Percentiles rank a stretch among this genome's conserved stretches.
phyloP scores from a whole-genome alignment of 1,140 invertebrate species.

The Eufriesea mexicana region DNA sequence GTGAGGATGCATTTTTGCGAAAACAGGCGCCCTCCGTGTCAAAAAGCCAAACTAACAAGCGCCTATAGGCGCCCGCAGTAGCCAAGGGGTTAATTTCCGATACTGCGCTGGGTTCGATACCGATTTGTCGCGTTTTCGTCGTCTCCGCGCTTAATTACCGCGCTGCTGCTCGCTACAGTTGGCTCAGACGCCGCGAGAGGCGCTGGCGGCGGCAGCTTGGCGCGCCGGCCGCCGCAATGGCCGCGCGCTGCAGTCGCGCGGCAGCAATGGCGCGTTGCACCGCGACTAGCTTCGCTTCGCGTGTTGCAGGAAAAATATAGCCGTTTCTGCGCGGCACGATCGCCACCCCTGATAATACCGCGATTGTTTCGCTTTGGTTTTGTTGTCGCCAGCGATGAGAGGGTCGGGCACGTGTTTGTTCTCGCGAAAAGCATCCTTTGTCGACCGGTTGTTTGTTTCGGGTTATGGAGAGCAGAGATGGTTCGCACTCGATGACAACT shows the following conservation, averaged over 20 bases:
- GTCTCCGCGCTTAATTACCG: slow-evolving; percentile 78
- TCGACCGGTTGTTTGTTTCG: not conserved
- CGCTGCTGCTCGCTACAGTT: slow-evolving; percentile 49
- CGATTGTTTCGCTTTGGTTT: not conserved
- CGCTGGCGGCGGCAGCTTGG: too few relatives aligned
- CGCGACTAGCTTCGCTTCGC: too few relatives aligned
- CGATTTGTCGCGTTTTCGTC: slow-evolving; percentile 71
- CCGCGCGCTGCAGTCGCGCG: too few relatives aligned
- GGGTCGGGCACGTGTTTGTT: not conserved
- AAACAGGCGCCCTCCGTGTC: too few relatives aligned
- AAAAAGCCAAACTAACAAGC: too few relatives aligned
- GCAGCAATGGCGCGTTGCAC: too few relatives aligned
- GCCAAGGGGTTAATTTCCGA: too few relatives aligned
- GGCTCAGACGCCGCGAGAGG: too few relatives aligned
- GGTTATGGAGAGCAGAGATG: not conserved
- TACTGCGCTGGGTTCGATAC: slow-evolving; percentile 61
- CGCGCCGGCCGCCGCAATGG: too few relatives aligned
- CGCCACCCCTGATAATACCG: not conserved
- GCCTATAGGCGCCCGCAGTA: too few relatives aligned
- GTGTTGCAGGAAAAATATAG: not conserved
- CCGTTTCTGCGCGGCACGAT: not conserved
- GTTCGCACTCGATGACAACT: not conserved
- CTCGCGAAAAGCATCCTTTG: not conserved
- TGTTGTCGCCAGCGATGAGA: not conserved
- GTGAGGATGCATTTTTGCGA: too few relatives aligned